These are phyloP conservation scores for Mellivora capensis DNA, from an alignment of 2,113 vertebrate species.

Conservation along the genomic window DNA sequence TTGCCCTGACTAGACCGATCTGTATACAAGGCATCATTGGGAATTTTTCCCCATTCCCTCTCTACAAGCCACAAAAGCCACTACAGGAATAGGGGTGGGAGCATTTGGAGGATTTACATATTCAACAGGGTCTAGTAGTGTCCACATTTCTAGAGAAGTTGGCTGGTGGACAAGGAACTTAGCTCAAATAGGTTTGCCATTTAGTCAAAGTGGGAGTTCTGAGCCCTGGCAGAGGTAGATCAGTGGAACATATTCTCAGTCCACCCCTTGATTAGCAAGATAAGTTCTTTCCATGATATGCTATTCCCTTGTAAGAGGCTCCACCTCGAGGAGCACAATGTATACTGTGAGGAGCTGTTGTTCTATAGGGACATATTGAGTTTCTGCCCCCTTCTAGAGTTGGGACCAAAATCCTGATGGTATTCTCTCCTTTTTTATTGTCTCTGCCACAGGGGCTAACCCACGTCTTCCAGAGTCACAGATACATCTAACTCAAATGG, in stretches of 20 bases:
- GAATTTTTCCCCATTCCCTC: background rate
- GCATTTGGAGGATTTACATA: background rate
- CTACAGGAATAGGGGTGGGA: background rate
- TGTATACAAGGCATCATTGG: background rate
- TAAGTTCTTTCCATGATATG: background rate
- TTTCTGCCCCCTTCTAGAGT: background rate
- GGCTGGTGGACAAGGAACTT: background rate
- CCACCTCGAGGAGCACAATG: background rate
- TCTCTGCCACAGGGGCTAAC: background rate
- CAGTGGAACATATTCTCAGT: background rate
- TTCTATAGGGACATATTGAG: background rate
- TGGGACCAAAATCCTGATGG: background rate
- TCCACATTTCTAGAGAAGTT: background rate
- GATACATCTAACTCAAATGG: background rate
- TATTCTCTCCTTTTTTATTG: background rate
- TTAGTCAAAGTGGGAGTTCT: background rate
- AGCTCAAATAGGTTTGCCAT: background rate
- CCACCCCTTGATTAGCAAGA: background rate
- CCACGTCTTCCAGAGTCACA: background rate
- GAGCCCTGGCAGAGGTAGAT: background rate
- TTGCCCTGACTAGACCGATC: background rate
- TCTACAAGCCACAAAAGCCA: background rate
- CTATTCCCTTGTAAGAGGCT: background rate
- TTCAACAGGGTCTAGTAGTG: background rate
- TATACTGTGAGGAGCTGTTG: background rate